Percentiles rank a stretch among this genome's conserved stretches.
These are phyloP conservation scores for Ceryle rudis DNA, from an alignment of 2,797 vertebrate genomes.

Conservation along the genomic window DNA sequence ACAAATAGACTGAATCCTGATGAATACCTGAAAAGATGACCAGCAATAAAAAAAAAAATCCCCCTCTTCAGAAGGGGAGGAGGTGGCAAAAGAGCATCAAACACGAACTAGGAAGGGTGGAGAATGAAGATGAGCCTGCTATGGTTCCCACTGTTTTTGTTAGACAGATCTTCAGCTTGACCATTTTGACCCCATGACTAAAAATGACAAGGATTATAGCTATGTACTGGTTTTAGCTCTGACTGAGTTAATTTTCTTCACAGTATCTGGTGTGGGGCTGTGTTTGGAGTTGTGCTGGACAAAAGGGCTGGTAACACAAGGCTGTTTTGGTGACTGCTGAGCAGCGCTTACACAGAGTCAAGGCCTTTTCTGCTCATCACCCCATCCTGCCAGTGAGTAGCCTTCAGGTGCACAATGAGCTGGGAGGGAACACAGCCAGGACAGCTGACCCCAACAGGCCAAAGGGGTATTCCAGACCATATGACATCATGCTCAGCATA, in stretches of 20 bases:
- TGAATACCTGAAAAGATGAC: neutral
- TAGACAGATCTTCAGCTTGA: neutral
- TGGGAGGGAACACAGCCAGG: neutral
- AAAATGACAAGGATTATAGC: no score
- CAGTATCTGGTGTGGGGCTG: no score
- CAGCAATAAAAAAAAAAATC: neutral
- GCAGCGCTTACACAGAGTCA: neutral
- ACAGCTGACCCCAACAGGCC: neutral
- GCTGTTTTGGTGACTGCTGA: no score
- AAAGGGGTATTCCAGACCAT: neutral
- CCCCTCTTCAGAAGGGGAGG: neutral
- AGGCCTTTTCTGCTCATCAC: neutral
- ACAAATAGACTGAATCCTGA: neutral
- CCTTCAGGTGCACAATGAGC: neutral
- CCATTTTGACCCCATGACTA: no score
- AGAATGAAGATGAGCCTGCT: neutral
- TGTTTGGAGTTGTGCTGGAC: neutral
- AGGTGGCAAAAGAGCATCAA: neutral
- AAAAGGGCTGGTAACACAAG: neutral
- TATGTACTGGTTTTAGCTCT: neutral
- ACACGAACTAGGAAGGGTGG: neutral
- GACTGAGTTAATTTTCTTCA: neutral
- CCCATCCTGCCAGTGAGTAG: rapidly evolving
- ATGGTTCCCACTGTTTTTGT: neutral
- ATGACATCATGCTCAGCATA: neutral